Conservation (phyloP, 1,140 invertebrate species). For the Radopholus similis region DNA sequence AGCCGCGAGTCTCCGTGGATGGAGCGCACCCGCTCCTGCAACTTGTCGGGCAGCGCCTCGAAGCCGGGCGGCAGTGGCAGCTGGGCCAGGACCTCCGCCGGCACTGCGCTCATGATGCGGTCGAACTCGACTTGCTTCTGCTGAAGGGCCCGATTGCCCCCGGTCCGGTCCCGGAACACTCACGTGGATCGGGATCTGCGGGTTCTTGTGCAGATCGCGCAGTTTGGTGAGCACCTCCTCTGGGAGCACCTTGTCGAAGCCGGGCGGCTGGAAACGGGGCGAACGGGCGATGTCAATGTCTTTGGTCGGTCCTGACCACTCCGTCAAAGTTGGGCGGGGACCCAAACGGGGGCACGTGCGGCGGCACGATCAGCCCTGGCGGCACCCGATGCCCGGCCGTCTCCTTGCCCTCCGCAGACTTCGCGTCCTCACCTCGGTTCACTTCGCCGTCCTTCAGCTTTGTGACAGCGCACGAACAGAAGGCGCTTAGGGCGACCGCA, state of each 20-base stretch:
- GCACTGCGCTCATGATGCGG: slow-evolving; percentile 29
- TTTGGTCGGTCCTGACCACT: not conserved
- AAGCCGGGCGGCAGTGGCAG: slow-evolving; percentile 35
- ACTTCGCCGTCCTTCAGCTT: no score
- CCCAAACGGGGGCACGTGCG: no score
- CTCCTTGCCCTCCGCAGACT: no score
- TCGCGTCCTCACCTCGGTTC: no score
- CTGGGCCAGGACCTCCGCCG: slow-evolving; percentile 27
- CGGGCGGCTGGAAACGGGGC: slow-evolving; percentile 28
- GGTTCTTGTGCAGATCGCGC: slow-evolving; percentile 19
- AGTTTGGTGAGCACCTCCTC: slow-evolving; percentile 21
- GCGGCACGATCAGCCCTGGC: no score
- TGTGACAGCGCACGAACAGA: no score
- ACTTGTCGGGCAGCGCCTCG: slow-evolving; percentile 20
- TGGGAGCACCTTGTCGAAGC: slow-evolving; percentile 27
- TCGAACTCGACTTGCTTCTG: slow-evolving; percentile 32
- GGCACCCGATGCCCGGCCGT: no score
- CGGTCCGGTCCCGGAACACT: not conserved
- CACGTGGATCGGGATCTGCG: slow-evolving; percentile 15
- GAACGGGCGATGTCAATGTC: not conserved
- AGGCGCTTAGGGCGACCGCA: no score
- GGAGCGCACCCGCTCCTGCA: slow-evolving; percentile 20
- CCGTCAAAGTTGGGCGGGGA: not conserved
- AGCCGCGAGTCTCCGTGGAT: slow-evolving; percentile 23
- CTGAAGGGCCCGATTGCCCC: slow-evolving; percentile 8